Conservation (phyloP, 2,797 vertebrate species). For the Dipus sagitta region DNA sequence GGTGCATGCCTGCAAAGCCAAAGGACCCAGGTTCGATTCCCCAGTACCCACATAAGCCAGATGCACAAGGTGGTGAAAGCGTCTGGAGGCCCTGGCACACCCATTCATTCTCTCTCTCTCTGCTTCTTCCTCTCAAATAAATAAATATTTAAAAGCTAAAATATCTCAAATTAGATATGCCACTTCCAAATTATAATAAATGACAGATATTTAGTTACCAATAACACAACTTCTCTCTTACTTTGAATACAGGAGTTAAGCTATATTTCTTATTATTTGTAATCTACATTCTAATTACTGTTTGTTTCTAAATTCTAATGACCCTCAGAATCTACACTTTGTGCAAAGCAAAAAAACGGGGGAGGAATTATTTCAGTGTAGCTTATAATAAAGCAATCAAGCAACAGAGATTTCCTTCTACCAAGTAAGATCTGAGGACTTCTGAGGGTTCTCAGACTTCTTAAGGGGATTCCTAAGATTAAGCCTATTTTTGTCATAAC, state of each 20-base stretch:
- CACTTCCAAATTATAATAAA: conserved; percentile 56
- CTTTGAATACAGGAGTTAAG: neutral
- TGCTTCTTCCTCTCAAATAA: too few species aligned
- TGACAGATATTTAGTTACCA: neutral
- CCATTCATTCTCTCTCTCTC: too few species aligned
- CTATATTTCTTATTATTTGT: conserved; percentile 21
- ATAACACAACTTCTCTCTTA: neutral
- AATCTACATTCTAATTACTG: conserved; percentile 52
- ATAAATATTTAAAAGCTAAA: neutral
- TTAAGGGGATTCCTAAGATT: neutral
- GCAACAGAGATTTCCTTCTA: neutral
- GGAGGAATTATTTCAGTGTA: conserved; percentile 47
- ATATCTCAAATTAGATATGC: conserved; percentile 46
- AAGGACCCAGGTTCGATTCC: too few species aligned
- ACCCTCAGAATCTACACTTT: conserved; percentile 39
- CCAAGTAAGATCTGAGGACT: neutral
- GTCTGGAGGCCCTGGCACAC: too few species aligned
- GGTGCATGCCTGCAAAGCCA: too few species aligned
- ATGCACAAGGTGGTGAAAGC: too few species aligned
- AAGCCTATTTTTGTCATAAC: conserved; percentile 34
- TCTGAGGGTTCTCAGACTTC: conserved; percentile 1
- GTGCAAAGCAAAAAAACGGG: conserved; percentile 26
- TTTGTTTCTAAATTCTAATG: conserved; percentile 44
- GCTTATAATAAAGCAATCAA: conserved; percentile 35
- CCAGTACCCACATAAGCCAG: too few species aligned